Evolutionary conservation across 2,888 invertebrate genomes (phyloP), one percentile per base, ranked within the genome.

Genomic region (Matsumyia berberina): DNA sequence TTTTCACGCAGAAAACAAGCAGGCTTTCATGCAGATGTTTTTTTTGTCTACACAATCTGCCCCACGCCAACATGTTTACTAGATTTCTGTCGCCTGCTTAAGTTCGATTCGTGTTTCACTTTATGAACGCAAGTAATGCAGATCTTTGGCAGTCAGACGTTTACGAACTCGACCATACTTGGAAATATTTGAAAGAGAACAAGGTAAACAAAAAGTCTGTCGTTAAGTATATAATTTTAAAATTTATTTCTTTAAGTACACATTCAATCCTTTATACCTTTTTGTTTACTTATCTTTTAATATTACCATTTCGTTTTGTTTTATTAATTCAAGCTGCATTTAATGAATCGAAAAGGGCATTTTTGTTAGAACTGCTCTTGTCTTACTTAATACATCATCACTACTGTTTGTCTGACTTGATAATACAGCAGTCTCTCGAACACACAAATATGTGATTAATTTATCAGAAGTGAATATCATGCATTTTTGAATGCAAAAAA

Each of bases 191-290:
- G 39, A 2, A 39, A 39, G 9, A 6, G 12, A 44, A 31, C 9
- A 78, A 79, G 69, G 58, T 81, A 62, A 74, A 76, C 81, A 67
- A 81, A 74, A 82, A 81, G 73, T 69, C 66, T 72, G 57, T 86
- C 74, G 74, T 82, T 83, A 86, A 85, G 76, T 78, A 83, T 83
- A 74, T n/a, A n/a, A n/a, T 79, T 86, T 74, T 70, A 73, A 77
- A 79, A 78, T 57, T 69, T 53, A 60, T 72, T 77, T 81, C 53
- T 74, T 86, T 79, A 83, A 82, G 69, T 82, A 82, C 82, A 82
- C 69, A 80, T 79, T 85, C 57, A 85, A 82, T 86, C 74, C 80
- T 86, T 86, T 87, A 86, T 72, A 81, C 53, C 70, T 74, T 76
- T 64, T 74, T 60, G 46, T 70, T 57, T 64, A 57, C 66, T 80